Evolutionary conservation across 2,888 invertebrate genomes (phyloP).

Genomic region (Phyllotreta striolata): DNA sequence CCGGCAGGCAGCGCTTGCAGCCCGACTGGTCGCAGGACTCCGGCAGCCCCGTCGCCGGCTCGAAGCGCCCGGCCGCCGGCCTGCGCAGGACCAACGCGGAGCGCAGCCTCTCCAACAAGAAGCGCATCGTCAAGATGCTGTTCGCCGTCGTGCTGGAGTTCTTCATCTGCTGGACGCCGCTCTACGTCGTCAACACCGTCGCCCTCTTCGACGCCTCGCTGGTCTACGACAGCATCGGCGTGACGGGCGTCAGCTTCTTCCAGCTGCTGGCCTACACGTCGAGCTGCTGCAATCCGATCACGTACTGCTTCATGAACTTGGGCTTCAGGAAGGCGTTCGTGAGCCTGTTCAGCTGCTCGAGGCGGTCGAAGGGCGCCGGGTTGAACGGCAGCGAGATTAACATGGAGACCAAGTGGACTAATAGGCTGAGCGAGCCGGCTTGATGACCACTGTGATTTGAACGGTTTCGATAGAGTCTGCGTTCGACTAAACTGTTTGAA

Average conservation of each 20-base stretch:
- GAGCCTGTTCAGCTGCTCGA: conserved; percentile 66
- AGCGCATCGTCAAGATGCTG: conserved; percentile 69
- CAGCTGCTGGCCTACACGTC: conserved; percentile 69
- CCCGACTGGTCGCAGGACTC: conserved; percentile 55
- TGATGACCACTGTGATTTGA: conserved; percentile 6
- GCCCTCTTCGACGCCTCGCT: conserved; percentile 63
- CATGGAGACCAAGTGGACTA: conserved; percentile 53
- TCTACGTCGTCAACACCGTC: conserved; percentile 68
- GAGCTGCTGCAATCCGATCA: conserved; percentile 73
- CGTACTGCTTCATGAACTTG: conserved; percentile 75
- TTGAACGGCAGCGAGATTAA: conserved; percentile 54
- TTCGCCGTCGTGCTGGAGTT: conserved; percentile 74
- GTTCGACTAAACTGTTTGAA: too few species aligned
- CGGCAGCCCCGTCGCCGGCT: conserved; percentile 42
- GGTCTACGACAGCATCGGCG: conserved; percentile 63
- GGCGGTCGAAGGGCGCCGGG: conserved; percentile 43
- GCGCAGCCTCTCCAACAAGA: conserved; percentile 62
- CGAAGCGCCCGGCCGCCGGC: conserved; percentile 49
- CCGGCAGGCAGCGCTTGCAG: conserved; percentile 53
- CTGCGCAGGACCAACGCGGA: conserved; percentile 62
- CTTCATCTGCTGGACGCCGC: conserved; percentile 75
- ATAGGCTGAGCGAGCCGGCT: conserved; percentile 41
- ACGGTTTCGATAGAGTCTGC: too few species aligned
- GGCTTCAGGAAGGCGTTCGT: conserved; percentile 71
- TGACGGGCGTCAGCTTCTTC: conserved; percentile 64